phyloP scores from a whole-genome alignment of 37 sponge, comb jelly and placozoan species.

The Chondrosia reniformis region DNA sequence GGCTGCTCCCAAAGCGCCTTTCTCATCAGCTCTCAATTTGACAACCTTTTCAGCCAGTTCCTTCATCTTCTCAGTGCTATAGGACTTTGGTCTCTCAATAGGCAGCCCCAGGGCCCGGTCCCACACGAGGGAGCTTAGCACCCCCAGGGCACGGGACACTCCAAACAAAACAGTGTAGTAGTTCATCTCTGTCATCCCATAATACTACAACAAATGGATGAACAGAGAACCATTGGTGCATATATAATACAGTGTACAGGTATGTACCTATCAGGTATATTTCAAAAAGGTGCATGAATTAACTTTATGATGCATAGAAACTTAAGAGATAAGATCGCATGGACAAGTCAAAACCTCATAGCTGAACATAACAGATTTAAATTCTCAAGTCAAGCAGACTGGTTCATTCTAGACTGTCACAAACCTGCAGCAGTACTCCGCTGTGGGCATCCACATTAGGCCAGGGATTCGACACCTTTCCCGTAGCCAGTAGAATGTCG shows the following conservation, averaged over 20 bases:
- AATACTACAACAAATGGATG: too few relatives aligned
- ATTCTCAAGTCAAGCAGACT: too few relatives aligned
- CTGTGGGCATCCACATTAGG: slow-evolving; percentile 99
- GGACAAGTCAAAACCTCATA: too few relatives aligned
- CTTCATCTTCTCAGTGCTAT: slow-evolving; percentile 89
- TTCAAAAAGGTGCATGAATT: too few relatives aligned
- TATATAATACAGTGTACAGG: too few relatives aligned
- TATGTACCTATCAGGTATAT: too few relatives aligned
- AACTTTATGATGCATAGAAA: too few relatives aligned
- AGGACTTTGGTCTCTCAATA: slow-evolving; percentile 94
- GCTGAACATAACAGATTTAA: too few relatives aligned
- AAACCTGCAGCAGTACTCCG: slow-evolving; percentile 91
- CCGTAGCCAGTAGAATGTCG: slow-evolving; percentile 81
- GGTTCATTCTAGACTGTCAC: too few relatives aligned
- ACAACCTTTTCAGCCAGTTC: slow-evolving; percentile 47
- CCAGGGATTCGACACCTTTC: slow-evolving; percentile 98
- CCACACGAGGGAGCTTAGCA: slow-evolving; percentile 95
- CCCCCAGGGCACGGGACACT: slow-evolving; percentile 96
- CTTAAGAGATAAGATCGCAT: too few relatives aligned
- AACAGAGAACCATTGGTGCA: too few relatives aligned
- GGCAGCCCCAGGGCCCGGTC: slow-evolving; percentile 96
- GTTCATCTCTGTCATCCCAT: slow-evolving; percentile 94
- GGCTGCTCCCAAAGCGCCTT: too few relatives aligned
- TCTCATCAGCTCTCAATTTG: neutral
- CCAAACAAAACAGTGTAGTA: slow-evolving; percentile 99